Evolutionary conservation across 2,888 invertebrate species (phyloP), one percentile per base, ranked within the genome.

Genomic region (Nomada flava): DNA sequence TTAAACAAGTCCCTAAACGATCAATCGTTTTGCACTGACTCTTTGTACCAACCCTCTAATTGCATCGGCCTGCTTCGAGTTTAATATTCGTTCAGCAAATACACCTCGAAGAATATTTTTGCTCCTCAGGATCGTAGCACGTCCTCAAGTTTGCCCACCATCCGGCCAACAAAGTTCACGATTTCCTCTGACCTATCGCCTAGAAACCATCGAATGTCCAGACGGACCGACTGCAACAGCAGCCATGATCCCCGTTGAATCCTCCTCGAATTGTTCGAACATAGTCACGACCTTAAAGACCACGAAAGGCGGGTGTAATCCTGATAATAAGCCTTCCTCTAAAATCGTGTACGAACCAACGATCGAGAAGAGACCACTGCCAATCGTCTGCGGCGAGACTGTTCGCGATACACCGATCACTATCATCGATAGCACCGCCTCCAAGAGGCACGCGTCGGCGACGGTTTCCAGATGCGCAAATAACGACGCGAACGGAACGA

Each of bases 371-470:
- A 0, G 13, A 2, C 26, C 23, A 5, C 0, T 9, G 0, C 2
- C 0, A 18, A 11, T 18, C 67, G 3, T 10, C 60, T 18, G 59
- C 57, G n/a, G 20, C 4, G 53, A 70, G 15, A 64, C 15, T n/a
- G 20, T 55, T 7, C n/a, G 52, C 18, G 29, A 79, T 7, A 23
- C 29, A 0, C 44, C 75, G 1, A 26, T 79, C 18, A 82, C 82
- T 36, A 71, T 83, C 42, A 82, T 90, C n/a, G 73, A 89, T 53
- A 89, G 88, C 69, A 55, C 65, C 0, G 76, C 85, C n/a, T 70
- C 76, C 2, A 55, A 68, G 13, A 67, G 76, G n/a, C 76, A 77
- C 0, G 62, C 89, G 2, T 44, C 82, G 3, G 79, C 88, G 5
- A 85, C 82, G 20, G 63, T 87, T 26, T 80, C 78, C 15, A 83